Evolutionary conservation across 2,113 vertebrate species (phyloP), one percentile per base, ranked within the genome.

Genomic region (Syngnathus typhle): DNA sequence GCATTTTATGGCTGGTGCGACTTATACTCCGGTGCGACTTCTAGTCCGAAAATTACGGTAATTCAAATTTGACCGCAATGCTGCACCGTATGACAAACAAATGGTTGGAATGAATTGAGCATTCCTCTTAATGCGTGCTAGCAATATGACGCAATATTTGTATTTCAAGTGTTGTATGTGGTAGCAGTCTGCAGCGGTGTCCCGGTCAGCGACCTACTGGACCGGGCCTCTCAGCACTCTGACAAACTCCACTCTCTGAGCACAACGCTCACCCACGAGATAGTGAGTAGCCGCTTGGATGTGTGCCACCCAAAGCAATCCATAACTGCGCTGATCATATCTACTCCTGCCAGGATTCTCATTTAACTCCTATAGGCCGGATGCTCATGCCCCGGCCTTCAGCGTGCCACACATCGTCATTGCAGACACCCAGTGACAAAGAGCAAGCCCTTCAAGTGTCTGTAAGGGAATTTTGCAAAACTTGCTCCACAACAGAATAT

Each of bases 191-290:
- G 82, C 63, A 43, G 79, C 0, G 84, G 83, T 6, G 69, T 92
- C 21, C 79, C 84, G 27, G 59, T 91, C 52, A 80, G 6, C 0
- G 90, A 93, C 64, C 82, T 93, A 43, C 77, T 93, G 23, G 87
- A 92, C 21, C 78, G 90, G 71, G 90, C 85, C 1, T 88, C 91
- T n/a, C 87, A 91, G 46, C 80, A 83, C 55, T 93, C 91, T 0
- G 90, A 93, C 83, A 85, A 76, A 9, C 80, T 93, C 44, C 90
- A 93, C 83, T 84, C 88, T 0, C 87, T 92, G 81, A 92, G 91
- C 84, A 89, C 85, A 0, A 77, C 59, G 0, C 87, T 92, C 55
- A 82, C 81, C 44, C 87, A 87, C 0, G 88, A 90, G 37, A 82
- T 92, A 85, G 91, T 92, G 62, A 81, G 90, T 85, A 32, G 2